Conservation (phyloP, 1,140 invertebrate species). For the Meteorus sp. region DNA sequence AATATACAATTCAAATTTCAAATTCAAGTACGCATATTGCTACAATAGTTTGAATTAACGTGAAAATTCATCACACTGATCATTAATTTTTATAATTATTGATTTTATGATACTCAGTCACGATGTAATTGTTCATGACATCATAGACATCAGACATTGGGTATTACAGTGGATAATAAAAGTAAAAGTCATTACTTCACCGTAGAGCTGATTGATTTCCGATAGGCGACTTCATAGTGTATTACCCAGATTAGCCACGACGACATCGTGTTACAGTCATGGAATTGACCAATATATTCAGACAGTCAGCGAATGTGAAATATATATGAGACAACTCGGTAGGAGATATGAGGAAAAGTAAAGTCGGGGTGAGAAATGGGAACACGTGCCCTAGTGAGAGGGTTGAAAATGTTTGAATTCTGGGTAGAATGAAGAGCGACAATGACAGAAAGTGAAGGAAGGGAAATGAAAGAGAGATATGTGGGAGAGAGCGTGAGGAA, state of each 20-base stretch:
- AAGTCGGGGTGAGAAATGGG: background rate
- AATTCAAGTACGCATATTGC: no score
- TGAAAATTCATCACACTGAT: no score
- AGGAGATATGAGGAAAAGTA: background rate
- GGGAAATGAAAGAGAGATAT: background rate
- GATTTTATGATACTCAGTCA: conserved; percentile 2
- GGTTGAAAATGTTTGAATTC: no score
- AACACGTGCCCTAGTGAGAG: no score
- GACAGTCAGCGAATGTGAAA: background rate
- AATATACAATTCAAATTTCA: no score
- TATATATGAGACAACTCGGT: background rate
- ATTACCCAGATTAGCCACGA: conserved; percentile 43
- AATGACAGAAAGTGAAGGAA: background rate
- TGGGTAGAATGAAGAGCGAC: no score
- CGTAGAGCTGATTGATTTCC: background rate
- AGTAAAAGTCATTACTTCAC: background rate
- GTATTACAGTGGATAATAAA: background rate
- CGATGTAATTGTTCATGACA: background rate
- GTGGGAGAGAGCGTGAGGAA: background rate
- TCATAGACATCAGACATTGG: background rate
- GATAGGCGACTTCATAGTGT: conserved; percentile 37
- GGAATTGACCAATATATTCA: background rate
- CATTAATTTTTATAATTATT: no score
- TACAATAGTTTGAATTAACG: no score
- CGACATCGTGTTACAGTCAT: conserved; percentile 15